Base-by-base conservation (phyloP, 2,113 vertebrate species). In the Scomber japonicus region DNA sequence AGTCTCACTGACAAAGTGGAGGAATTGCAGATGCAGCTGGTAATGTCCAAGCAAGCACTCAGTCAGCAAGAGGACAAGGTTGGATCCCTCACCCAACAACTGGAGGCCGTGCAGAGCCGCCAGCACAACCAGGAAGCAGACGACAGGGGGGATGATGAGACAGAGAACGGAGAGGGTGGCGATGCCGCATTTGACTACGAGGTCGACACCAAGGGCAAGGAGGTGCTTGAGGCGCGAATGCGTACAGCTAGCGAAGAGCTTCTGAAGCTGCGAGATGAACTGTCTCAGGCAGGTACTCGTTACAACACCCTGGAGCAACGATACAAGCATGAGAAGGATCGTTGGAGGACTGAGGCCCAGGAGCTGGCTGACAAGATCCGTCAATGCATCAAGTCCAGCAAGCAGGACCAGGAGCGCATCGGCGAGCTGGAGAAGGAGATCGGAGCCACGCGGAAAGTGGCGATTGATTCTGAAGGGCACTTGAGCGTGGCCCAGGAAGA, bases 401-500 rank as follows among this genome's bases (percentile, higher is more conserved):
- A 89, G 35, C 91, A 94, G 66, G 95, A 96, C 81, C 94, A 95
- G 88, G 95, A 95, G 51, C 92, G 94, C 71, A 95, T 96, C 51
- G 62, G 88, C 3, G 94, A 94, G 72, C 92, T 96, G 63, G 95
- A 96, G 89, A 90, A 91, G 46, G 95, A 96, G 88, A 94, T 96
- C 2, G 94, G 94, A 9, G 93, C 93, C 27, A 94, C 95, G 0
- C 72, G 94, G 7, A 94, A 95, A 78, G 93, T 95, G 13, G 94
- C 95, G 9, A 93, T 78, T 0, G 96, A 97, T 84, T 95, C 94
- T 9, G 96, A 96, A 59, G 91, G 94, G 7, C 94, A 95, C 75
- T 82, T 96, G 61, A 94, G 83, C 17, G 91, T 95, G 13, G 95
- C 95, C 3, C 96, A 96, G 84, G 96, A 96, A 49, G 96, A 96